Evolutionary conservation across 2,888 invertebrate species (phyloP), one percentile per base, ranked within the genome.

Genomic region (Lamproptera curius): DNA sequence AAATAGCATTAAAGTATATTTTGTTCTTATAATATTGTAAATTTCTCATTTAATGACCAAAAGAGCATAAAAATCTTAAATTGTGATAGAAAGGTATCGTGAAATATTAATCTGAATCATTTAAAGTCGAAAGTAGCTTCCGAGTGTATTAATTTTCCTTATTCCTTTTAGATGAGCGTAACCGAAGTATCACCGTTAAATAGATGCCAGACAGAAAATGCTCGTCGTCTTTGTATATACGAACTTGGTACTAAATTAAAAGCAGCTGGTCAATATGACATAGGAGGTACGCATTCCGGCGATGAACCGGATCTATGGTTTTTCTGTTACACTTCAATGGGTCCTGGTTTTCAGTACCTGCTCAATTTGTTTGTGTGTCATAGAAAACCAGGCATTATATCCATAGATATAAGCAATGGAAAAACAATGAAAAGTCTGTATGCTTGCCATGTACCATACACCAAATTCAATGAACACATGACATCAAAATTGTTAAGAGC

Each of bases 341-440:
- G 72, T 39, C 75, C 74, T 4, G 73, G 71, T 6, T 48, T 62
- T 28, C 76, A 69, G 45, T 62, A 65, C 34, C 51, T 86, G 36
- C 57, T 87, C 0, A 84, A 74, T 53, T 53, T 87, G 42, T 85
- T 82, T 67, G 74, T 80, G 0, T 67, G 73, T 39, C 65, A 77
- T 38, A 70, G 77, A 48, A 70, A 61, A 46, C 51, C 63, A 8
- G 74, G 75, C 2, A 61, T 56, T 16, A 70, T 79, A 17, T 58
- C 70, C 13, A 56, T 86, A 13, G 65, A 67, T 2, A 54, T 83
- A 1, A 73, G 76, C 16, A 61, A 65, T 10, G 59, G 62, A 2
- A 67, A 56, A 50, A 54, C 63, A 11, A 1, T 57, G 50, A 16
- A 55, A 60, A 15, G 59, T 42, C n/a, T n/a, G n/a, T n/a, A n/a